Evolutionary conservation across 2,113 vertebrate genomes (phyloP), one percentile per base, ranked within the genome.

Genomic region (Callospermophilus lateralis): DNA sequence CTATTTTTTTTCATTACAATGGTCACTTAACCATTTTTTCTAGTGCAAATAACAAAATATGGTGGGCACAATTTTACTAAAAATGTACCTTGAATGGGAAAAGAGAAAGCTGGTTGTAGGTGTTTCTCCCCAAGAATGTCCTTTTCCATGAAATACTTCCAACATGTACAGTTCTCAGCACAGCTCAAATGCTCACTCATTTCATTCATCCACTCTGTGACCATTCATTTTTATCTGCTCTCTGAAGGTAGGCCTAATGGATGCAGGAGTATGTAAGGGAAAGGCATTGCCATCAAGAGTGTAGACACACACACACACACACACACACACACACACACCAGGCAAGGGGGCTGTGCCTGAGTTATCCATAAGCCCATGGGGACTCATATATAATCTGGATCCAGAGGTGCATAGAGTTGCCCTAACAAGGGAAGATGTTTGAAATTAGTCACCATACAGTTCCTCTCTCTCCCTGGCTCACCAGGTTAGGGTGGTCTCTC

Each of bases 11-110:
- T 76, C 67, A 48, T 73, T 26, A 45, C 76, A 86, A 81, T 6
- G 7, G 34, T 34, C 63, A 83, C 37, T 93, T 95, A 91, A 58
- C 37, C 34, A 91, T 74, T 95, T 81, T 45, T 32, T 67, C 48
- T 42, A 32, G 81, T 89, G 51, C 65, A 96, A 89, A 72, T 81
- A 76, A 91, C 61, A 85, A 95, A 96, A 32, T 3, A 55, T 15
- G n/a, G 19, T 63, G 86, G 32, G 11, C 17, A 53, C 26, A 32
- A 16, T 51, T 93, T 93, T 84, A 77, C 76, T 84, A 80, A 84
- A 88, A 85, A 73, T 77, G 10, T 42, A 78, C 34, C 22, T 58
- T 34, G 9, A 90, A n/a, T 58, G 34, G 53, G 13, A 24, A 63
- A 63, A 76, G 22, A 74, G 24, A 72, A 93, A 65, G n/a, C 77